A percentile compares a stretch with the other conserved stretches of the same genome.
These are phyloP conservation scores for Lanistes nyassanus DNA, from an alignment of 1,140 invertebrate genomes.

Conservation along the genomic window DNA sequence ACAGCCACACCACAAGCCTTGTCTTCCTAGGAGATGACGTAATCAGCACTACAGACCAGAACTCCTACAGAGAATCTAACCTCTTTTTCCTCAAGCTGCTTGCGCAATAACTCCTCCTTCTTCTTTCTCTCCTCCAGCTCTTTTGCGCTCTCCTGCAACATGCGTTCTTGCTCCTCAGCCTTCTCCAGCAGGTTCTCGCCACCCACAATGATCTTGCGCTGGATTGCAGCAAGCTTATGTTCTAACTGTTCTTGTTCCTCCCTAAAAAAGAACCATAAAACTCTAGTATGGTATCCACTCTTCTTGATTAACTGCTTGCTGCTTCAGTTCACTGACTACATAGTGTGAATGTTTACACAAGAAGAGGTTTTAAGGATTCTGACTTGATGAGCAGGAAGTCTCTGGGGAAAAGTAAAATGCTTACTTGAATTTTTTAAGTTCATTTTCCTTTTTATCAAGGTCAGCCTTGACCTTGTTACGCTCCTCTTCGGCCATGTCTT, in stretches of 20 bases:
- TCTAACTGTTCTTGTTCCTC: conserved; percentile 75
- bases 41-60: too few species aligned
- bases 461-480: conserved; percentile 74
- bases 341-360: neutral
- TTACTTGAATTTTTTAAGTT: conserved; percentile 71
- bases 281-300: too few species aligned
- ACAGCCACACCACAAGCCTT: too few species aligned
- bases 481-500: conserved; percentile 75
- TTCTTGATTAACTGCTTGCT: too few species aligned
- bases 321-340: neutral
- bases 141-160: conserved; percentile 88
- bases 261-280: conserved; percentile 47
- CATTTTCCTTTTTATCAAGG: conserved; percentile 69
- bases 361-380: neutral
- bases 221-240: conserved; percentile 88
- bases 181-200: conserved; percentile 99
- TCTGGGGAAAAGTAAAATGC: conserved; percentile 32
- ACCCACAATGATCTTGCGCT: conserved; percentile 96
- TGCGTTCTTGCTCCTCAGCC: conserved; percentile 90
- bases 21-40: too few species aligned
- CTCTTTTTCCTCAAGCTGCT: conserved; percentile 77
- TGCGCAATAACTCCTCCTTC: conserved; percentile 84
- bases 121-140: conserved; percentile 87
- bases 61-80: conserved; percentile 48
- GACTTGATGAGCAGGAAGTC: neutral